These are phyloP conservation scores for Furcula furcula DNA, from an alignment of 2,888 invertebrate genomes.

Conservation along the genomic window DNA sequence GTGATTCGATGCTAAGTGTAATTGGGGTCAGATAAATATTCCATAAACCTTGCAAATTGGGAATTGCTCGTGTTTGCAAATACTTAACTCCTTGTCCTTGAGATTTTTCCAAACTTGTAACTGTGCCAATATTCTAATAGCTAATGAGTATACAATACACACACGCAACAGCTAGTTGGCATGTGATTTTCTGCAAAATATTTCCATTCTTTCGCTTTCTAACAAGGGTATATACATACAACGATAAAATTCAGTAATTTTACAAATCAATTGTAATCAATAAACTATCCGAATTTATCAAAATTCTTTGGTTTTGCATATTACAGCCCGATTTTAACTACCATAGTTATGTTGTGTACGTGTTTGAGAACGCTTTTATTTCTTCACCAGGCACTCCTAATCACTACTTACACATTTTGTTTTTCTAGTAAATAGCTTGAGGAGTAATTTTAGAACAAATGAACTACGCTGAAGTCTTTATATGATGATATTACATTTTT, in stretches of 20 bases:
- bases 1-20: neutral
- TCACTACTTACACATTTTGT: neutral
- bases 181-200: neutral
- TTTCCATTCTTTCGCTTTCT: neutral
- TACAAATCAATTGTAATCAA: too few species aligned
- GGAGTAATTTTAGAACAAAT: neutral
- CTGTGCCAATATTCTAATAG: constrained; percentile 1
- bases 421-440: neutral
- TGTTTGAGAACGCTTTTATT: constrained; percentile 7
- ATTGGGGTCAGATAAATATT: neutral
- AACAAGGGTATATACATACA: neutral
- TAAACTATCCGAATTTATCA: too few species aligned
- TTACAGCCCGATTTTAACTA: constrained; percentile 11
- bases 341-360: constrained; percentile 4
- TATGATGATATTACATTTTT: constrained; percentile 70
- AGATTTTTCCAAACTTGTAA: neutral
- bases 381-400: constrained; percentile 3
- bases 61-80: neutral
- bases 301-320: constrained; percentile 22
- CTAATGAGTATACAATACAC: neutral
- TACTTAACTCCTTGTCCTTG: neutral
- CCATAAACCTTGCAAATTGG: neutral
- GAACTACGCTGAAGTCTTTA: constrained; percentile 12
- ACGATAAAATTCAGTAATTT: too few species aligned
- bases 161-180: neutral